Evolutionary conservation across 2,888 invertebrate species (phyloP).

Genomic region (Morpho achilles): DNA sequence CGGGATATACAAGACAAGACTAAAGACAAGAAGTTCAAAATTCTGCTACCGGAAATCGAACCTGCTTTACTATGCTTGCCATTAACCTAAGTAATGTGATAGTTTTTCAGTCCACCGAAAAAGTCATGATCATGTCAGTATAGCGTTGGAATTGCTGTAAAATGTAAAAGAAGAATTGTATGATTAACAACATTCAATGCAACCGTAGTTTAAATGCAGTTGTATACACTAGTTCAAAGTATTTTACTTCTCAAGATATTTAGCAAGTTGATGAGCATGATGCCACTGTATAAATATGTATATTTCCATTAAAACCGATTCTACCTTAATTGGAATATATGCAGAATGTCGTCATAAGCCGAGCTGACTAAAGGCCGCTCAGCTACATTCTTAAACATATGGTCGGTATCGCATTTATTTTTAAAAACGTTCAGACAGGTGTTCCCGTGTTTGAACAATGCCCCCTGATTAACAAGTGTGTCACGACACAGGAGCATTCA

Average conservation of each 20-base stretch:
- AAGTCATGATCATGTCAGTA: no score
- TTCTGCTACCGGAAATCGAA: no score
- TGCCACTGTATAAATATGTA: constrained; percentile 22
- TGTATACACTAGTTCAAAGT: background rate
- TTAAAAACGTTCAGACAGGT: constrained; percentile 31
- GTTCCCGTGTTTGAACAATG: constrained; percentile 23
- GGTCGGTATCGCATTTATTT: constrained; percentile 30
- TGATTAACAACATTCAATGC: no score
- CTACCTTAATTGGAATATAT: constrained; percentile 23
- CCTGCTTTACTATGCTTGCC: no score
- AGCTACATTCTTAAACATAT: constrained; percentile 32
- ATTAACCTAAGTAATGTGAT: no score
- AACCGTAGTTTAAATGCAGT: no score
- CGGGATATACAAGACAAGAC: no score
- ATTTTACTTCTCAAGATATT: background rate
- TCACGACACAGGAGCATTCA: constrained; percentile 6
- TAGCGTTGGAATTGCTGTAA: no score
- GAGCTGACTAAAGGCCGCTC: constrained; percentile 25
- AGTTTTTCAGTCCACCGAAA: no score
- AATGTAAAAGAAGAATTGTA: no score
- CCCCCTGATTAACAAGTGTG: constrained; percentile 6
- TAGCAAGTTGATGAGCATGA: constrained; percentile 4
- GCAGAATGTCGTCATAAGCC: constrained; percentile 26
- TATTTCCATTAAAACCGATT: constrained; percentile 23
- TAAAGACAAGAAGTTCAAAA: no score